These are phyloP conservation scores for Euwallacea similis DNA, from an alignment of 1,140 invertebrate species.

Conservation along the genomic window DNA sequence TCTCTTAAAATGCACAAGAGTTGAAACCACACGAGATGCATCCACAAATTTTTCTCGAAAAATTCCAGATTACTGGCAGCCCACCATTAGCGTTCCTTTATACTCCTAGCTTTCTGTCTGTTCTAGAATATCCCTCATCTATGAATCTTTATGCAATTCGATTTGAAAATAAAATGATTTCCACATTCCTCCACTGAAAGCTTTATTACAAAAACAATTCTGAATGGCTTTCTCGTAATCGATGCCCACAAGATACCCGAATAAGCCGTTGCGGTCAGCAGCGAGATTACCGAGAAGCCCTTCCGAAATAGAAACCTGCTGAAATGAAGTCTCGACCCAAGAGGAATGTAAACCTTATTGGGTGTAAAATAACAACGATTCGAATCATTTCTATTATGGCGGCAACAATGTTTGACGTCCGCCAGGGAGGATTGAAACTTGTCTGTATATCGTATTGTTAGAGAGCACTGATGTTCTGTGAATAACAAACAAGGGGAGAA, in stretches of 20 bases:
- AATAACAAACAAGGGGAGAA: too few relatives aligned
- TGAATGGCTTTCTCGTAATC: slow-evolving; percentile 19
- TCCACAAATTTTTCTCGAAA: too few relatives aligned
- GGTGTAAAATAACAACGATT: slow-evolving; percentile 23
- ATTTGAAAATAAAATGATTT: slow-evolving; percentile 2
- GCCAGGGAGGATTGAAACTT: slow-evolving; percentile 7
- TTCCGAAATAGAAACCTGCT: slow-evolving; percentile 16
- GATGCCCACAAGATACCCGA: slow-evolving; percentile 15
- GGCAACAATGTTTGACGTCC: background rate
- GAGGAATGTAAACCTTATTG: slow-evolving; percentile 24
- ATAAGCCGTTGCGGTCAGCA: slow-evolving; percentile 21
- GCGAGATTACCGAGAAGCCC: slow-evolving; percentile 14
- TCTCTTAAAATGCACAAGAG: too few relatives aligned
- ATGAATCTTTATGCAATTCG: background rate
- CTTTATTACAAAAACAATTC: slow-evolving; percentile 19
- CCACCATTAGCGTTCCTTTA: too few relatives aligned
- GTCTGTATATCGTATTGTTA: background rate
- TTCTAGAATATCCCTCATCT: too few relatives aligned
- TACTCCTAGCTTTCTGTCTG: too few relatives aligned
- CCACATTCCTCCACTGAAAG: slow-evolving; percentile 1
- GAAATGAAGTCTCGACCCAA: slow-evolving; percentile 22
- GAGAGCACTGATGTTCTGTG: background rate
- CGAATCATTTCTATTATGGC: slow-evolving; percentile 18
- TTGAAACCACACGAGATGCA: too few relatives aligned
- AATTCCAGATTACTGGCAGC: too few relatives aligned